These are phyloP conservation scores for Notamacropus eugenii DNA, from an alignment of 2,797 vertebrate genomes.

Conservation along the genomic window DNA sequence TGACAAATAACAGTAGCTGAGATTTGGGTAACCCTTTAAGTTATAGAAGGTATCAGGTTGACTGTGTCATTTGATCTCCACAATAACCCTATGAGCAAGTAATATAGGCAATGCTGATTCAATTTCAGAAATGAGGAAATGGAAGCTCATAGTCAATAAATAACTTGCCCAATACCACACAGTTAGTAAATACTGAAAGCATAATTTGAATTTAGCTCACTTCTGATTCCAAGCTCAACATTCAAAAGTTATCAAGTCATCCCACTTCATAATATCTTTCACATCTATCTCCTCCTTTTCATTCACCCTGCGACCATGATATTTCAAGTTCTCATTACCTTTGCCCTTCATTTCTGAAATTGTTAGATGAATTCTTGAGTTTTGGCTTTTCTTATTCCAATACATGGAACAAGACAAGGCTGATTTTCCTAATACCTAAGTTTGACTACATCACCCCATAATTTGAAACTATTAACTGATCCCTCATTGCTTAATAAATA, in stretches of 20 bases:
- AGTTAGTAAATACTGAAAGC: not conserved
- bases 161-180: not conserved
- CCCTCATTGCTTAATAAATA: not conserved
- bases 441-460: not conserved
- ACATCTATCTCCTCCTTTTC: not conserved
- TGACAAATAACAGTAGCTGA: too few species aligned
- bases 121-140: too few species aligned
- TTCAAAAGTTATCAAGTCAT: not conserved
- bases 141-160: not conserved
- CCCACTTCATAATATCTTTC: not conserved
- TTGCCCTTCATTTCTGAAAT: not conserved
- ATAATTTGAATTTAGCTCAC: not conserved
- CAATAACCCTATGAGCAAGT: too few species aligned
- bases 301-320: not conserved
- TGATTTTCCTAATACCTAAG: not conserved
- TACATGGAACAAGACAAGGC: not conserved
- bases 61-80: too few species aligned
- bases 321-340: not conserved
- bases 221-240: not conserved
- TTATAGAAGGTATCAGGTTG: too few species aligned
- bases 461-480: not conserved
- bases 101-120: too few species aligned
- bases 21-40: too few species aligned
- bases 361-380: not conserved
- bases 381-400: not conserved